These are phyloP conservation scores for Cliona cf. orientalis DNA, from an alignment of 37 sponge, comb jelly and placozoan species.

Conservation along the genomic window DNA sequence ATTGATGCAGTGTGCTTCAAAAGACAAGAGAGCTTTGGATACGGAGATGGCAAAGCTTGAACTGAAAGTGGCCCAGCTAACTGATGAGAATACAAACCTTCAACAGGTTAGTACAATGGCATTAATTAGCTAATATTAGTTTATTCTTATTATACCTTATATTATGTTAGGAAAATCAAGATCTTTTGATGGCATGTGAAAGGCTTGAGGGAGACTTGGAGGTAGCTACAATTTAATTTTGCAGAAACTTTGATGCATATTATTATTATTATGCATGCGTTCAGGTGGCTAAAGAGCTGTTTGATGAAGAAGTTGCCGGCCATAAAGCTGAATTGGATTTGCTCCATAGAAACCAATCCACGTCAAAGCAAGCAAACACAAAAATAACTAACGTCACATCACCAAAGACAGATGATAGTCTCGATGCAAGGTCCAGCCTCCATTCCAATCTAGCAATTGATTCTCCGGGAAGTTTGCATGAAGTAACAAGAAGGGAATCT, in stretches of 20 bases:
- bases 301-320: neutral
- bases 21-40: too few relatives aligned
- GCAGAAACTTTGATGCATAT: neutral
- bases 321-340: neutral
- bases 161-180: conserved; percentile 14
- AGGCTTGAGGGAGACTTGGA: neutral
- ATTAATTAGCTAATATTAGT: too few relatives aligned
- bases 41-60: neutral
- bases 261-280: neutral
- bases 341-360: neutral
- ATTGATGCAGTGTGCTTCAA: too few relatives aligned
- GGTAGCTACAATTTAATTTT: neutral
- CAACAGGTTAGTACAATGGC: neutral
- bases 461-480: neutral
- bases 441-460: too few relatives aligned
- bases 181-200: neutral
- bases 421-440: too few relatives aligned
- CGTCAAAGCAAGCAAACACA: neutral
- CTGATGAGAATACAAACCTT: neutral
- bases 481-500: neutral
- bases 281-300: neutral
- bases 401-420: too few relatives aligned
- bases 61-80: neutral
- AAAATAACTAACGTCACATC: neutral
- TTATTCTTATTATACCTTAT: neutral